Base-by-base conservation (phyloP, 2,797 vertebrate genomes). In the Gobionotothen gibberifrons region DNA sequence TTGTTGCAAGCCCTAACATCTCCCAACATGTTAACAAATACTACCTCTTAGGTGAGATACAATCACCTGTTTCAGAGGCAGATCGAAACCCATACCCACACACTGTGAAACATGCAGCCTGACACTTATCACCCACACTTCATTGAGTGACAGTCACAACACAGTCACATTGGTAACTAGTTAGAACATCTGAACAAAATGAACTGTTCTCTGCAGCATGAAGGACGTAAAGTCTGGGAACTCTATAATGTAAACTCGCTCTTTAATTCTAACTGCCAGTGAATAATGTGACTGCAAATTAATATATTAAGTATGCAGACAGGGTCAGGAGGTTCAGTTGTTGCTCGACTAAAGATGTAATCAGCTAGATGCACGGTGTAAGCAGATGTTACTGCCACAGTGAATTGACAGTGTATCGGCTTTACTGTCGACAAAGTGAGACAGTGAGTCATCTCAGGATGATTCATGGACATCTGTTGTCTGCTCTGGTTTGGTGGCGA, bases 291-390 rank as follows among this genome's bases (percentile, higher is more conserved):
- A 69, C 52, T 22, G 44, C 46, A 36, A 42, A 21, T 63, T 63
- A 60, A 72, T 52, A 57, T 63, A 40, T 59, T 40, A 57, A 17
- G 16, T 29, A 44, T 63, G 55, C 56, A 69, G 67, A 70, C 54
- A n/a, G 54, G 74, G 76, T 69, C 71, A 63, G 75, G 32, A 67
- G 49, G 74, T 66, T 62, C 58, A 51, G 17, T 59, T 32, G 44
- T 53, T 62, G 65, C 74, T 76, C 2, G 17, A 65, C 46, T 48
- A 39, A 76, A 72, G 47, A 16, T 32, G 22, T 67, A 72, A 70
- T 76, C 32, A 84, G 56, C 19, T 58, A 56, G n/a, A 59, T 65
- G 51, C 61, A 43, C 26, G 29, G 70, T 74, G 39, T 67, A 39
- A 54, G 46, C 57, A 64, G 43, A 65, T 42, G 13, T 62, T 59